A percentile compares a stretch with the other conserved stretches of the same genome.
Evolutionary conservation across 1,140 invertebrate species (phyloP).

Genomic region (Halyomorpha halys): DNA sequence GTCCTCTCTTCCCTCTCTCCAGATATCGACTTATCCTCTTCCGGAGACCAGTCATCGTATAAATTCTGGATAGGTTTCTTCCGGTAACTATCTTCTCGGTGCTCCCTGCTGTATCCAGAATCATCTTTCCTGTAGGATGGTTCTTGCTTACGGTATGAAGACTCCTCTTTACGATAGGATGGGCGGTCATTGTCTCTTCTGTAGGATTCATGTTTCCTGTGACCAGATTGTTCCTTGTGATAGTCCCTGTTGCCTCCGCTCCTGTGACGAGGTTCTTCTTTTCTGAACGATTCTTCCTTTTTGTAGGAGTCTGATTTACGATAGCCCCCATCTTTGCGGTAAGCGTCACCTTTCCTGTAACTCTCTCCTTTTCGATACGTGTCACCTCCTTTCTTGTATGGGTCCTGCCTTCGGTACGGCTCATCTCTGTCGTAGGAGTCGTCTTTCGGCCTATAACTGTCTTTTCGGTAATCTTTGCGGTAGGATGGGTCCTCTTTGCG

Average conservation of each 20-base stretch:
- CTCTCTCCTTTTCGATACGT: neutral
- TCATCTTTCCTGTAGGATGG: neutral
- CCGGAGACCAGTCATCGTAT: slow-evolving; percentile 21
- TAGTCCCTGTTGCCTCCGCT: neutral
- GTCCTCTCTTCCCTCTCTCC: neutral
- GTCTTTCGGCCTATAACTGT: neutral
- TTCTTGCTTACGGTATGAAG: neutral
- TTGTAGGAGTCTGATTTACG: neutral
- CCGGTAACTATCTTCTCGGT: neutral
- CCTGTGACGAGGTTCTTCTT: neutral
- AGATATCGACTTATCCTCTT: slow-evolving; percentile 15
- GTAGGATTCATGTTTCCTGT: neutral
- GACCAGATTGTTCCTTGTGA: neutral
- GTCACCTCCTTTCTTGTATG: neutral
- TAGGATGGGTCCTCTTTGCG: neutral
- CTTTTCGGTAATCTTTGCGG: neutral
- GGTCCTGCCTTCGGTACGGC: neutral
- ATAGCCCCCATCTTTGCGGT: neutral
- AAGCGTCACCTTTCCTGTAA: neutral
- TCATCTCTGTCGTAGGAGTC: neutral
- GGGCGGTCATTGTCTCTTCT: neutral
- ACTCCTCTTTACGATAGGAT: neutral
- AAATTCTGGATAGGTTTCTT: slow-evolving; percentile 18
- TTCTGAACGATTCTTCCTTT: neutral
- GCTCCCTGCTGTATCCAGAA: neutral